Evolutionary conservation across 2,113 vertebrate species (phyloP).

Genomic region (Channa argus): DNA sequence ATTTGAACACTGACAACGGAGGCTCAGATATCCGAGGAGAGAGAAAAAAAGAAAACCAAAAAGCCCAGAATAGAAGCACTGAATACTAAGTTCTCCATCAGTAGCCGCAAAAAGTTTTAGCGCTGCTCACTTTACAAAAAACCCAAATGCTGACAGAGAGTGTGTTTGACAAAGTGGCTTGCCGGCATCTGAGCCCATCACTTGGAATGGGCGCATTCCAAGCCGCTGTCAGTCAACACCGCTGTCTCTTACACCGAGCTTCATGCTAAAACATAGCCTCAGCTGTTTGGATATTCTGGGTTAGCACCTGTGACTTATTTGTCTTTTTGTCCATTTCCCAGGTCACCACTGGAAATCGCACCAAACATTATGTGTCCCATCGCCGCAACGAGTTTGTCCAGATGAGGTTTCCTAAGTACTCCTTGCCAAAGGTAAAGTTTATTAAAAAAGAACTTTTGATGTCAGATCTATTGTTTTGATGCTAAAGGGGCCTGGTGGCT

Average conservation of each 20-base stretch:
- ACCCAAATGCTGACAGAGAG: slow-evolving; percentile 14
- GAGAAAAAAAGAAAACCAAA: background rate
- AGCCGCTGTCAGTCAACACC: slow-evolving; percentile 20
- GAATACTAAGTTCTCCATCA: slow-evolving; percentile 33
- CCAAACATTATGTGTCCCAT: slow-evolving; percentile 92
- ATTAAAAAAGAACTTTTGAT: too few species aligned
- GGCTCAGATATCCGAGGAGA: slow-evolving; percentile 7
- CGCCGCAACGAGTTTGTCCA: slow-evolving; percentile 89
- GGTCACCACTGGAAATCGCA: slow-evolving; percentile 90
- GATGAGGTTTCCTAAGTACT: slow-evolving; percentile 95
- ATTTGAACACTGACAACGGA: slow-evolving; percentile 12
- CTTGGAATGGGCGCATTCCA: slow-evolving; percentile 21
- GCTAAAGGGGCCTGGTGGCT: too few species aligned
- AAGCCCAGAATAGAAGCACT: slow-evolving; percentile 33
- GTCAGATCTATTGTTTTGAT: too few species aligned
- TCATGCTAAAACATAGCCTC: slow-evolving; percentile 20
- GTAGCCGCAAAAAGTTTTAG: slow-evolving; percentile 20
- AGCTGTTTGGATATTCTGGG: slow-evolving; percentile 27
- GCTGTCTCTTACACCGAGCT: background rate
- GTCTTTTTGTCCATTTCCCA: slow-evolving; percentile 66
- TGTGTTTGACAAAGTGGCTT: slow-evolving; percentile 9
- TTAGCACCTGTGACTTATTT: background rate
- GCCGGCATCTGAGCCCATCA: slow-evolving; percentile 1
- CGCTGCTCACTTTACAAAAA: slow-evolving; percentile 9
- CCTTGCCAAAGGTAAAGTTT: slow-evolving; percentile 90